These are phyloP conservation scores for Drosophila auraria DNA, from an alignment of 1,140 invertebrate species.

Conservation along the genomic window DNA sequence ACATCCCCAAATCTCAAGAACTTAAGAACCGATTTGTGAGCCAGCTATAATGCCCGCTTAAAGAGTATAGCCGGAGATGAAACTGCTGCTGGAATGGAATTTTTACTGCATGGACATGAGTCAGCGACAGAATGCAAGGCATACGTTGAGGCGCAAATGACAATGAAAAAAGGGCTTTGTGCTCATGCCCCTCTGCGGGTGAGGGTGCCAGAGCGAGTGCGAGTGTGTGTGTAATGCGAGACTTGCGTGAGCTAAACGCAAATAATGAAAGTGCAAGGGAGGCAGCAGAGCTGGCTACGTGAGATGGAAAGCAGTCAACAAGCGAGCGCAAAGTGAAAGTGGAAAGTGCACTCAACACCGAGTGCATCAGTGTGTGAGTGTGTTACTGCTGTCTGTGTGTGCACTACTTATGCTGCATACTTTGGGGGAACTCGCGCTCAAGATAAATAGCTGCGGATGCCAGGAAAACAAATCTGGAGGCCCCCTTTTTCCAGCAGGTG, in stretches of 20 bases:
- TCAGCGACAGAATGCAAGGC: conserved; percentile 58
- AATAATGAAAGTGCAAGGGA: conserved; percentile 73
- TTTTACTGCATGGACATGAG: conserved; percentile 77
- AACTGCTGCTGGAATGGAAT: conserved; percentile 73
- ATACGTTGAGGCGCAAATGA: conserved; percentile 70
- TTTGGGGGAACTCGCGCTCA: conserved; percentile 58
- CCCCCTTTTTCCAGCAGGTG: conserved; percentile 12
- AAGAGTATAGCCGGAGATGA: conserved; percentile 60
- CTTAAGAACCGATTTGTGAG: not conserved
- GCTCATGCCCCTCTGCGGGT: conserved; percentile 19
- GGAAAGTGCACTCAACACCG: conserved; percentile 74
- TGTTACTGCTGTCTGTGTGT: conserved; percentile 18
- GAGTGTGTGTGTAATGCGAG: conserved; percentile 61
- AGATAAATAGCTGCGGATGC: conserved; percentile 76
- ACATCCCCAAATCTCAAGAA: not conserved
- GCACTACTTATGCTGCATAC: conserved; percentile 73
- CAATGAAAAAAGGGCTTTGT: conserved; percentile 69
- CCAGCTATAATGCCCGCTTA: conserved; percentile 48
- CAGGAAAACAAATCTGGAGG: conserved; percentile 56
- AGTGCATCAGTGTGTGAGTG: conserved; percentile 30
- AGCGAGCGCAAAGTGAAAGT: conserved; percentile 79
- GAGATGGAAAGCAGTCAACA: conserved; percentile 65
- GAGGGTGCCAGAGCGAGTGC: conserved; percentile 1
- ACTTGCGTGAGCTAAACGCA: conserved; percentile 73
- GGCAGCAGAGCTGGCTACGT: not conserved